Evolutionary conservation across 2,113 vertebrate genomes (phyloP).

Genomic region (Fregata magnificens): DNA sequence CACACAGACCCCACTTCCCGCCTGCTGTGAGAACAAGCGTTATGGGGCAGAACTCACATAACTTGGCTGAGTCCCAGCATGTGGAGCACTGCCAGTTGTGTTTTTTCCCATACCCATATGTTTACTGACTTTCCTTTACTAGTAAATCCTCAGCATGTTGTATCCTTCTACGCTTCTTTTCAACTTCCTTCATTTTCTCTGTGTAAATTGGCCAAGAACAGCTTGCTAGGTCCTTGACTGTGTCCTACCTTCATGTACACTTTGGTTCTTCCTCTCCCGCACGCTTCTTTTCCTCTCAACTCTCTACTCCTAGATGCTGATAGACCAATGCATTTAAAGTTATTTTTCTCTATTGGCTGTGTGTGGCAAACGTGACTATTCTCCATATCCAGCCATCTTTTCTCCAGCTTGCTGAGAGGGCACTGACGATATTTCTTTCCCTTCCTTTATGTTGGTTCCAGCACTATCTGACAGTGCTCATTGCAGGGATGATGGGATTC

Average conservation of each 20-base stretch:
- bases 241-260: not conserved
- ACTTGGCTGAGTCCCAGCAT: not conserved
- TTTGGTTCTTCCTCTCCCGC: not conserved
- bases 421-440: not conserved
- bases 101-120: not conserved
- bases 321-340: not conserved
- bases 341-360: not conserved
- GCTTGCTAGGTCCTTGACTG: not conserved
- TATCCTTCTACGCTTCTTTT: not conserved
- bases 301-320: not conserved
- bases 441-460: not conserved
- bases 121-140: not conserved
- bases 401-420: not conserved
- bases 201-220: not conserved
- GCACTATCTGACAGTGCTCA: not conserved
- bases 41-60: not conserved
- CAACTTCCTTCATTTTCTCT: not conserved
- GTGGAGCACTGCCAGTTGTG: not conserved
- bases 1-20: not conserved
- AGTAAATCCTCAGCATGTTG: not conserved
- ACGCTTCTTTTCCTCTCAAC: not conserved
- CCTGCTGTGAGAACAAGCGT: not conserved
- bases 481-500: not conserved
- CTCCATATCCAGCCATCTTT: not conserved
- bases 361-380: not conserved